Conservation (phyloP, 53 echinoderm and acorn worm genomes). For the Stichopus horrens region DNA sequence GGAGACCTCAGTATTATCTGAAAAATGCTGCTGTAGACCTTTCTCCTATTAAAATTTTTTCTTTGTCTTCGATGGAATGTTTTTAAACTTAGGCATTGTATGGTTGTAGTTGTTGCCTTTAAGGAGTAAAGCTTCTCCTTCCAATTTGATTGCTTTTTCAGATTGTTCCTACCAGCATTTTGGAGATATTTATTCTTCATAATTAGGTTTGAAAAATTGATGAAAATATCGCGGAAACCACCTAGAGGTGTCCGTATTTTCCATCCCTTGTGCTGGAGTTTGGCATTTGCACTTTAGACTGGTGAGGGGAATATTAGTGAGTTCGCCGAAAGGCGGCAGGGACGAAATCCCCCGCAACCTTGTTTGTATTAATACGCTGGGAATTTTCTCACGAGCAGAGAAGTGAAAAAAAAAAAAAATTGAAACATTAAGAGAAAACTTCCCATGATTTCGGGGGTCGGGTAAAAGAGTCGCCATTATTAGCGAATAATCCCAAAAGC, state of each 20-base stretch:
- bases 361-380: not conserved
- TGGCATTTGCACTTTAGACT: not conserved
- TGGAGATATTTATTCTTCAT: not conserved
- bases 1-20: too few species aligned
- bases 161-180: not conserved
- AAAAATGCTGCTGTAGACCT: not conserved
- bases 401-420: not conserved
- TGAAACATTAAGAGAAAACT: conserved; percentile 15
- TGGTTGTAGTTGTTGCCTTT: not conserved
- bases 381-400: not conserved
- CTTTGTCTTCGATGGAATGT: not conserved
- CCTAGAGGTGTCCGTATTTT: not conserved
- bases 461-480: not conserved
- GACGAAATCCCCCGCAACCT: not conserved
- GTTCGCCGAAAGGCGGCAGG: not conserved
- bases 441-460: not conserved
- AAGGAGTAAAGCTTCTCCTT: not conserved
- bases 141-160: conserved; percentile 6
- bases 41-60: not conserved
- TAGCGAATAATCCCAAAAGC: not conserved
- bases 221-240: not conserved
- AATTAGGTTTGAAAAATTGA: conserved; percentile 8
- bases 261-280: not conserved
- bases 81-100: not conserved
- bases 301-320: not conserved